phyloP scores from a whole-genome alignment of 2,113 vertebrate species.

The Phylloscopus whistleri region DNA sequence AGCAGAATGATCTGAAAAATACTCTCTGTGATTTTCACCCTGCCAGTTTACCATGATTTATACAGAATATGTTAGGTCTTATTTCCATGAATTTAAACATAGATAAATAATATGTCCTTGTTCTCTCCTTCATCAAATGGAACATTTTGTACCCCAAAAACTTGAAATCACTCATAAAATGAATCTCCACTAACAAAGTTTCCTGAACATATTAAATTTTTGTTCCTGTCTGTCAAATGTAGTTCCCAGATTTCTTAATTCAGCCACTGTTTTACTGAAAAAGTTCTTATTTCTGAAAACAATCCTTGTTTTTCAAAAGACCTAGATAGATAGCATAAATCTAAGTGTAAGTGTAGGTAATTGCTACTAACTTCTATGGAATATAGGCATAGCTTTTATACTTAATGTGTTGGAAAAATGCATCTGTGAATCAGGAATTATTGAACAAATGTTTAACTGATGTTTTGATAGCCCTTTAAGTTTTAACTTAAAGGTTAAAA shows the following conservation, averaged over 20 bases:
- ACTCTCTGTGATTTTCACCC: constrained; percentile 8
- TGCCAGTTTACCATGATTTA: constrained; percentile 52
- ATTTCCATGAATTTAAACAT: constrained; percentile 34
- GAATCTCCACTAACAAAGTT: not conserved
- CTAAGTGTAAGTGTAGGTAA: not conserved
- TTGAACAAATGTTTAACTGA: not conserved
- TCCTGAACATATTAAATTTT: not conserved
- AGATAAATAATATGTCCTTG: constrained; percentile 51
- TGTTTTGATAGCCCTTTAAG: not conserved
- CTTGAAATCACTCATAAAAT: constrained; percentile 25
- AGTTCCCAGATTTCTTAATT: not conserved
- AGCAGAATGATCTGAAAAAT: constrained; percentile 43
- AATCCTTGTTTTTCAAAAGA: not conserved
- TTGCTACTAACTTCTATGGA: not conserved
- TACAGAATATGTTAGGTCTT: constrained; percentile 33
- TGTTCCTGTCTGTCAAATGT: not conserved
- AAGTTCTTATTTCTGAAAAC: not conserved
- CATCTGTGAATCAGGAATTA: not conserved
- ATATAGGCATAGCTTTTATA: not conserved
- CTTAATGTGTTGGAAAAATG: not conserved
- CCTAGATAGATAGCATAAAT: not conserved
- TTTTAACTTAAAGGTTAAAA: too few relatives aligned
- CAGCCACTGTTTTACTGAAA: not conserved
- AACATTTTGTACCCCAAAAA: not conserved
- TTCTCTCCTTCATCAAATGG: constrained; percentile 48